Evolutionary conservation across 37 sponge, comb jelly and placozoan species (phyloP), one percentile per base, ranked within the genome.

Genomic region (Spongilla lacustris): DNA sequence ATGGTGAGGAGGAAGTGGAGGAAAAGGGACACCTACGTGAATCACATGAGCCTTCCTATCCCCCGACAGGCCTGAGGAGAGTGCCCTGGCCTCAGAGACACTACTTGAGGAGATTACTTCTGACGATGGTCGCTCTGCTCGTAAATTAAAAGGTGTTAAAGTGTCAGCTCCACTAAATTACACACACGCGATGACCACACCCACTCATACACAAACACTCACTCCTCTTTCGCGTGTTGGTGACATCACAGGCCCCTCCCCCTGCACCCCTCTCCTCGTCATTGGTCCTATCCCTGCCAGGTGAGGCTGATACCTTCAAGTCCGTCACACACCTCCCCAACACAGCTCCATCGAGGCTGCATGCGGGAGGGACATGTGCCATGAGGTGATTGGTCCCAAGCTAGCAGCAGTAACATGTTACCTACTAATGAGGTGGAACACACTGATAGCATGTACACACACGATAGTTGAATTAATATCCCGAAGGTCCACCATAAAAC

Each of bases 261-360:
- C 32, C 49, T 30, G 28, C 8, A 4, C 21, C 46, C 71, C 38
- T 89, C 71, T 22, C 38, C 77, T 91, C 91, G 32, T 82, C 77
- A 4, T 33, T 58, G 34, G 36, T 50, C 50, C 83, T 36, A 79
- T 92, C 93, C 33, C 93, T 68, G 0, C 93, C 89, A 12, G 93
- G 85, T 0, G 93, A 92, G 21, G 93, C 86, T 82, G 89, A 92
- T 68, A 92, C 89, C 21, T 89, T 66, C 29, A 82, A 49, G 69
- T 88, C 89, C 32, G 88, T 50, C 1, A 73, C 34, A 28, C 77
- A 66, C n/a, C 93, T 66, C 12, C 90, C 90, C 8, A 84, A 23
- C 24, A 89, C 75, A 30, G 66, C 67, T 22, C 36, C 33, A 5
- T 38, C 31, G 29, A 73, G 71, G 71, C 36, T n/a, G 19, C 5